Evolutionary conservation across 1,140 invertebrate genomes (phyloP).

Genomic region (Eupeodes corollae): DNA sequence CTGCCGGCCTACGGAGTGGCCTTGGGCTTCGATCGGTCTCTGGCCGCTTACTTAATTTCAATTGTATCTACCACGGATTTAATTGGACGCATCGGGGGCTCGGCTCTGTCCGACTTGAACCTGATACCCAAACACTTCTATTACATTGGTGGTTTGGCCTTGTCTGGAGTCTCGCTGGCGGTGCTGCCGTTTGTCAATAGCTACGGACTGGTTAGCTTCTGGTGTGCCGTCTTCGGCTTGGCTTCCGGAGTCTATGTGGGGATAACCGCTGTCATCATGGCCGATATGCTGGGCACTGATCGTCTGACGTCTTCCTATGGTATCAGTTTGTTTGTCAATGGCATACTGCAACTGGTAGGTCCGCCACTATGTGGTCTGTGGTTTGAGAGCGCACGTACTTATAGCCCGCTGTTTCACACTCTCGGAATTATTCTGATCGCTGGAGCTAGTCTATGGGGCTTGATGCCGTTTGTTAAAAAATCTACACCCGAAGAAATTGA

Average conservation of each 20-base stretch:
- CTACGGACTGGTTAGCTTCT: conserved; percentile 48
- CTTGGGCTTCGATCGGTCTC: conserved; percentile 55
- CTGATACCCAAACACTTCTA: conserved; percentile 66
- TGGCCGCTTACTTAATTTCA: conserved; percentile 58
- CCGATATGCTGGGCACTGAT: conserved; percentile 71
- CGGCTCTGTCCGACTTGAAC: conserved; percentile 62
- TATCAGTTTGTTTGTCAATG: conserved; percentile 73
- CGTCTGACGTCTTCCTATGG: conserved; percentile 73
- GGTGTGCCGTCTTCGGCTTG: conserved; percentile 65
- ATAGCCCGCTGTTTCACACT: conserved; percentile 56
- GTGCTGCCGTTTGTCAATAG: conserved; percentile 51
- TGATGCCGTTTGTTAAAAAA: conserved; percentile 53
- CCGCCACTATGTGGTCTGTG: conserved; percentile 65
- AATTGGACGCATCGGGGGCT: conserved; percentile 67
- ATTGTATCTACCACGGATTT: conserved; percentile 68
- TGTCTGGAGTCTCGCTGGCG: conserved; percentile 62
- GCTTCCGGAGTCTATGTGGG: conserved; percentile 78
- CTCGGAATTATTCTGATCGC: conserved; percentile 59
- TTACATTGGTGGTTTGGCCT: conserved; percentile 61
- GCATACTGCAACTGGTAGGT: conserved; percentile 63
- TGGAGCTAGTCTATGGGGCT: conserved; percentile 61
- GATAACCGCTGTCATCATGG: conserved; percentile 74
- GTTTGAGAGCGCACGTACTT: conserved; percentile 50
- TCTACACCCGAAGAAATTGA: conserved; percentile 18
- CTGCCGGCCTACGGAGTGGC: conserved; percentile 60